phyloP scores from a whole-genome alignment of 92 coral and sea anemone species.

The Paragorgia papillata region DNA sequence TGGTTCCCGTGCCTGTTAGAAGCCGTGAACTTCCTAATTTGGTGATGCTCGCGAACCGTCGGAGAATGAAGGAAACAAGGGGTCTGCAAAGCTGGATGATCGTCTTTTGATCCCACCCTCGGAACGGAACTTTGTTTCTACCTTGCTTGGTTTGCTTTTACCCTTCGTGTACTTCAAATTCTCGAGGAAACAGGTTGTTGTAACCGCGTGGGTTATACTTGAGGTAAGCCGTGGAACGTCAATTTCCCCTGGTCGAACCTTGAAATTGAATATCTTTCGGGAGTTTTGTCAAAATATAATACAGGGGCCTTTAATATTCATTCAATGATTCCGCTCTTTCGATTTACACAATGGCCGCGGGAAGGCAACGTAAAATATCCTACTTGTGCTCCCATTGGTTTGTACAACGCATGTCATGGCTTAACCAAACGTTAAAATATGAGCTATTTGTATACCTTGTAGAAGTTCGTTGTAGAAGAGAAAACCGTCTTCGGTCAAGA shows the following conservation, averaged over 20 bases:
- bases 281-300: constrained; percentile 8
- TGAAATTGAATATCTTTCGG: neutral
- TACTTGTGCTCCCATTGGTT: constrained; percentile 33
- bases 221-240: constrained; percentile 32
- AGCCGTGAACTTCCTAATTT: constrained; percentile 6
- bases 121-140: constrained; percentile 38
- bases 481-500: neutral
- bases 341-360: constrained; percentile 54
- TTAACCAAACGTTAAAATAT: constrained; percentile 10
- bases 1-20: constrained; percentile 14
- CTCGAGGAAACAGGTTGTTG: constrained; percentile 37
- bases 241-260: neutral
- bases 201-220: constrained; percentile 28
- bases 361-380: constrained; percentile 17
- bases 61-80: constrained; percentile 25
- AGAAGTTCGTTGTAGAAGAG: constrained; percentile 3
- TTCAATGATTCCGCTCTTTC: constrained; percentile 36
- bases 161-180: constrained; percentile 21
- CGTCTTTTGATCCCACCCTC: constrained; percentile 50
- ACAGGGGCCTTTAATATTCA: constrained; percentile 31
- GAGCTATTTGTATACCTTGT: constrained; percentile 10
- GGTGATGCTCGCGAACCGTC: constrained; percentile 32
- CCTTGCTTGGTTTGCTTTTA: constrained; percentile 5
- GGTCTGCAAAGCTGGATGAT: constrained; percentile 5
- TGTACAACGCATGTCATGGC: neutral